These are phyloP conservation scores for Rallus limicola DNA, from an alignment of 2,113 vertebrate genomes.

Conservation along the genomic window DNA sequence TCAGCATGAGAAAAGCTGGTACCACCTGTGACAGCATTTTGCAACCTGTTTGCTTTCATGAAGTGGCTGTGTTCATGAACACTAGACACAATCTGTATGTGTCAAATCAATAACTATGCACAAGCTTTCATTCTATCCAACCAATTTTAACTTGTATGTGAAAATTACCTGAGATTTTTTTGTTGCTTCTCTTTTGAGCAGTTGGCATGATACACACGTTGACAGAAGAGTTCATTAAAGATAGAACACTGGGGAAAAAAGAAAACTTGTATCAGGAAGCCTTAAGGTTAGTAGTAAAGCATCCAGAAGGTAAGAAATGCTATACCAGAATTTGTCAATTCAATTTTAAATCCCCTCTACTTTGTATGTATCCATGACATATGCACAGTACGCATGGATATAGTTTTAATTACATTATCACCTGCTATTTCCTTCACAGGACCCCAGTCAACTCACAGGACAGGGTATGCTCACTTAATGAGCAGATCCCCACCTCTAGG, in stretches of 20 bases:
- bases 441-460: background rate
- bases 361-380: background rate
- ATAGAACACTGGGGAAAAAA: background rate
- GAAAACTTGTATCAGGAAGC: background rate
- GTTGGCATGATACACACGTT: background rate
- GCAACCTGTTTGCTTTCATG: background rate
- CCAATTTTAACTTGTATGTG: background rate
- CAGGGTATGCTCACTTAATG: background rate
- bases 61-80: background rate
- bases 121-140: background rate
- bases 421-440: background rate
- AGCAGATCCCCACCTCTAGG: background rate
- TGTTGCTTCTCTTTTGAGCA: background rate
- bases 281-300: background rate
- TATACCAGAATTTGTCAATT: background rate
- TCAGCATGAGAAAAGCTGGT: background rate
- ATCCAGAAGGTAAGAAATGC: background rate
- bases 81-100: fast-evolving
- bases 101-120: background rate
- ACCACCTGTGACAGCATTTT: background rate
- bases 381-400: fast-evolving
- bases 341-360: background rate
- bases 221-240: background rate
- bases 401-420: background rate
- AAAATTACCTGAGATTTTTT: background rate